Conservation (phyloP, 2,113 vertebrate species). For the Galbula dea region DNA sequence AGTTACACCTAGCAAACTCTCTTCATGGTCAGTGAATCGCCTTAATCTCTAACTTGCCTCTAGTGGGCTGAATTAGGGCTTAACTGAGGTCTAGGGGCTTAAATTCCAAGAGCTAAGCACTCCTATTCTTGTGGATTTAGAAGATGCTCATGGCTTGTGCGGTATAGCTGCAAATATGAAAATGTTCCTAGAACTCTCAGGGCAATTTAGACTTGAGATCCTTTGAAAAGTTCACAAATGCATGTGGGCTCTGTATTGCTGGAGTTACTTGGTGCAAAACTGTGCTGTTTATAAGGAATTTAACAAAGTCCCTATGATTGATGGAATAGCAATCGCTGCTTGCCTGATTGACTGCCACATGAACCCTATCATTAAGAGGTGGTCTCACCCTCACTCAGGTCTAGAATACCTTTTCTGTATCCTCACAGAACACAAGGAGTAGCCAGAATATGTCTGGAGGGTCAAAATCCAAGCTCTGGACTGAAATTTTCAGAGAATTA, state of each 20-base stretch:
- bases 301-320: accelerated
- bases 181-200: not conserved
- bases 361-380: not conserved
- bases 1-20: not conserved
- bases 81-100: not conserved
- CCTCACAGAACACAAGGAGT: not conserved
- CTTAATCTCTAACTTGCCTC: not conserved
- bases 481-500: not conserved
- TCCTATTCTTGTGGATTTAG: not conserved
- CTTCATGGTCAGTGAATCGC: not conserved
- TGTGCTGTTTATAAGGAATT: not conserved
- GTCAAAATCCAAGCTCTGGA: not conserved
- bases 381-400: not conserved
- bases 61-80: not conserved
- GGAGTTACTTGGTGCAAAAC: not conserved
- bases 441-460: not conserved
- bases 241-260: not conserved
- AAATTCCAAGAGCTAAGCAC: not conserved
- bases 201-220: not conserved
- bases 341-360: not conserved
- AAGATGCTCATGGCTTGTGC: not conserved
- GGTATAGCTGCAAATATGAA: not conserved
- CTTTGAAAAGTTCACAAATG: not conserved
- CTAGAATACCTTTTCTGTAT: not conserved
- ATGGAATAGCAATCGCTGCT: not conserved